phyloP scores from a whole-genome alignment of 2,888 invertebrate genomes.

The Agriopis leucophaearia region DNA sequence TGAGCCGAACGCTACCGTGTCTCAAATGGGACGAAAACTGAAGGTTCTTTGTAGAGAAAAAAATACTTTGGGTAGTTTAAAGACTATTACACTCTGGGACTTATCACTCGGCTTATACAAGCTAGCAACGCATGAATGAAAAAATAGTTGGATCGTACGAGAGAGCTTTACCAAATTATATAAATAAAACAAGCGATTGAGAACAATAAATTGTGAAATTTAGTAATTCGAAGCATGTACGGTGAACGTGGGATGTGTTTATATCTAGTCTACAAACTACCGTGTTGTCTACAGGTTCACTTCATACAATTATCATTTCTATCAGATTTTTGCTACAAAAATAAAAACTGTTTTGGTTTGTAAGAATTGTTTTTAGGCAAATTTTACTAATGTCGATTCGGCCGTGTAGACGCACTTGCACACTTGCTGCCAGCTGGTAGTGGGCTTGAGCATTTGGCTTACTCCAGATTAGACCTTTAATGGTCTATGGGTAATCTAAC shows the following conservation, averaged over 20 bases:
- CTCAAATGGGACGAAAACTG: not conserved
- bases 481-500: no score
- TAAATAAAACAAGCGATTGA: slow-evolving; percentile 18
- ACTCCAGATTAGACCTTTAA: no score
- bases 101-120: not conserved
- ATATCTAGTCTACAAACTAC: not conserved
- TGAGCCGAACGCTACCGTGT: not conserved
- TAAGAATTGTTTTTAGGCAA: no score
- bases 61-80: not conserved
- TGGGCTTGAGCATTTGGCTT: no score
- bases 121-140: slow-evolving; percentile 31
- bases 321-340: not conserved
- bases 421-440: no score
- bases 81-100: not conserved
- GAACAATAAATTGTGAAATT: slow-evolving; percentile 28
- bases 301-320: slow-evolving; percentile 1
- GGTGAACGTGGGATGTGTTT: slow-evolving; percentile 21
- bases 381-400: no score
- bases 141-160: slow-evolving; percentile 12
- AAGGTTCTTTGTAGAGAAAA: no score
- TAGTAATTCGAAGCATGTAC: slow-evolving; percentile 26
- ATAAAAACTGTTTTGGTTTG: not conserved
- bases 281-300: slow-evolving; percentile 1
- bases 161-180: slow-evolving; percentile 13
- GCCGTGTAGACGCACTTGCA: no score